Percentiles rank a stretch among this genome's conserved stretches.
phyloP scores from a whole-genome alignment of 1,140 invertebrate genomes.

The Battus philenor region DNA sequence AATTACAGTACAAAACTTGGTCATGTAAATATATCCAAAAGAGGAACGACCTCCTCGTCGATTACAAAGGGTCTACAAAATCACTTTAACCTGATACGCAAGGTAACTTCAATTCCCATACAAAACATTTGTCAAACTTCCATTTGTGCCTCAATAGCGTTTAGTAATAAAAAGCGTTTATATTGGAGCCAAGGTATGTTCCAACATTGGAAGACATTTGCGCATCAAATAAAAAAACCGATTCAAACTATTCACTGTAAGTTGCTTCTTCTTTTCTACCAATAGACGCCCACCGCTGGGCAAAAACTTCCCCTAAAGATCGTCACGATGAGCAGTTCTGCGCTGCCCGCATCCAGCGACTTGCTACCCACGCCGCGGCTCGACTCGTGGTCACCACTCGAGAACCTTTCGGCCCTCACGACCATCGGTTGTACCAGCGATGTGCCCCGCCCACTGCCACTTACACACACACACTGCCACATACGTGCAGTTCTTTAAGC shows the following conservation, averaged over 20 bases:
- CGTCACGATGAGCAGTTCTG: too few relatives aligned
- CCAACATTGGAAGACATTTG: conserved; percentile 4
- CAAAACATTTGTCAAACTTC: conserved; percentile 1
- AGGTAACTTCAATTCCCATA: neutral
- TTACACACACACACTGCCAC: too few relatives aligned
- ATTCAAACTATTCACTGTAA: neutral
- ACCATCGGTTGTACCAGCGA: too few relatives aligned
- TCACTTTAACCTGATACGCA: neutral
- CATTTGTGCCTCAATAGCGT: conserved; percentile 5
- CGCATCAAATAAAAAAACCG: neutral
- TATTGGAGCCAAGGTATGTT: conserved; percentile 6
- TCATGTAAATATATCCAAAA: conserved; percentile 38
- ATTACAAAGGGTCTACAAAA: neutral
- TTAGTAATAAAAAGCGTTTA: neutral
- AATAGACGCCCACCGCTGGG: too few relatives aligned
- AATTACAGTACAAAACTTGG: conserved; percentile 9
- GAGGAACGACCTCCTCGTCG: neutral
- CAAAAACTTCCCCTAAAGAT: too few relatives aligned
- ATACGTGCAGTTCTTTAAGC: too few relatives aligned
- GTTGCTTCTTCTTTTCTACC: too few relatives aligned
- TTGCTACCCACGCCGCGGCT: too few relatives aligned
- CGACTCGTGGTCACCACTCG: too few relatives aligned
- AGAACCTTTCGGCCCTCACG: too few relatives aligned
- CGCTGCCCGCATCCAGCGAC: too few relatives aligned
- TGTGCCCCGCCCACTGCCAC: too few relatives aligned